Evolutionary conservation across 2,888 invertebrate genomes (phyloP).

Genomic region (Lithophane leautieri): DNA sequence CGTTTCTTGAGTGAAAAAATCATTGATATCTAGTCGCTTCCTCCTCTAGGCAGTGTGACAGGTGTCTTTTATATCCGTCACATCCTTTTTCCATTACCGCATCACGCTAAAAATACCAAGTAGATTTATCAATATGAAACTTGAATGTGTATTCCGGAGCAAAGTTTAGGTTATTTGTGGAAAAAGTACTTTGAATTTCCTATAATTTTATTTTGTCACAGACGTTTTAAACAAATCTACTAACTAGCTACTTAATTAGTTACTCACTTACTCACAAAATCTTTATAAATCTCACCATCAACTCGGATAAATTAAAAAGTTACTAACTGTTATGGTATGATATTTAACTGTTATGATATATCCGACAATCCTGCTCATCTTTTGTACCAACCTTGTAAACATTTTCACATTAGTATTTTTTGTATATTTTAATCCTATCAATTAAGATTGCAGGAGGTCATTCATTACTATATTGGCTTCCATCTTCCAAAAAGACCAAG

Average conservation of each 20-base stretch:
- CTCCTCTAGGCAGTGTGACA: background rate
- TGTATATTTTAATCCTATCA: background rate
- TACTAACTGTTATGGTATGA: too few relatives aligned
- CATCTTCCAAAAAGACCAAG: background rate
- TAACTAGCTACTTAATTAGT: background rate
- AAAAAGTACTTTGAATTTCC: background rate
- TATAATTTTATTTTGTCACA: background rate
- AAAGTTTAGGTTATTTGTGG: background rate
- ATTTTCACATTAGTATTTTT: too few relatives aligned
- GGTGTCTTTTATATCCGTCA: background rate
- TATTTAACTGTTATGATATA: background rate
- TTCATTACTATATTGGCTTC: background rate
- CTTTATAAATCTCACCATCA: background rate
- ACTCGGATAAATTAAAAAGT: background rate
- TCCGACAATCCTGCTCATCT: background rate
- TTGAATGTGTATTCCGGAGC: background rate
- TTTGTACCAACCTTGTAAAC: too few relatives aligned
- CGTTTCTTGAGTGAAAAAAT: too few relatives aligned
- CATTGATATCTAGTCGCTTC: too few relatives aligned
- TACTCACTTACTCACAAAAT: background rate
- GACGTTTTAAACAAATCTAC: background rate
- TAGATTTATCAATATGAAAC: conserved; percentile 10
- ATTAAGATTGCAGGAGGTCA: background rate
- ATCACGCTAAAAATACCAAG: conserved; percentile 1
- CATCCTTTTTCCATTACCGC: conserved; percentile 9